Evolutionary conservation across 2,113 vertebrate genomes (phyloP).

Genomic region (Rhinolophus ferrumequinum): DNA sequence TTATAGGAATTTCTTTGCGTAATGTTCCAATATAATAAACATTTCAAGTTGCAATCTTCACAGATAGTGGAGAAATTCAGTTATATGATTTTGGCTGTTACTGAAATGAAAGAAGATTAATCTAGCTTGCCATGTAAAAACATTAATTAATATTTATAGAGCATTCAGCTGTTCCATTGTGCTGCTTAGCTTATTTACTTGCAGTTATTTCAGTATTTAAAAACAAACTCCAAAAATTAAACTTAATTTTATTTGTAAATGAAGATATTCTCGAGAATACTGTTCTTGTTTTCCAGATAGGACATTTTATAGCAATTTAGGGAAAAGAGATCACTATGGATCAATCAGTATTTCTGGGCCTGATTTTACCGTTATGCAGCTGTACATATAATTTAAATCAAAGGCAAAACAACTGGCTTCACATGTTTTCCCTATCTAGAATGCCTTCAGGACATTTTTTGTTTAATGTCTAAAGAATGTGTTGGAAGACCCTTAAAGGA

Average conservation of each 20-base stretch:
- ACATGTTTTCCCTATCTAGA: not conserved
- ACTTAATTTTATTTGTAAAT: not conserved
- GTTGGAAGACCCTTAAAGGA: not conserved
- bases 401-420: not conserved
- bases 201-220: not conserved
- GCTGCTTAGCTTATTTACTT: not conserved
- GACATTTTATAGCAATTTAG: not conserved
- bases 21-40: not conserved
- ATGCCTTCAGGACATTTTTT: not conserved
- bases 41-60: not conserved
- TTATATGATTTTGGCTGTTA: not conserved
- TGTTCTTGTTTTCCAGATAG: not conserved
- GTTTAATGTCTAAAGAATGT: not conserved
- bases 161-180: too few relatives aligned
- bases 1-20: not conserved
- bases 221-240: not conserved
- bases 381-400: not conserved
- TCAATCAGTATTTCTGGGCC: not conserved
- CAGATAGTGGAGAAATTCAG: not conserved
- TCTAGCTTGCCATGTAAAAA: not conserved
- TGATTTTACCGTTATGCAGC: not conserved
- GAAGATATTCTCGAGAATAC: not conserved
- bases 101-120: not conserved
- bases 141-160: not conserved
- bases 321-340: not conserved